Evolutionary conservation across 2,113 vertebrate genomes (phyloP).

Genomic region (Pardalotus punctatus): DNA sequence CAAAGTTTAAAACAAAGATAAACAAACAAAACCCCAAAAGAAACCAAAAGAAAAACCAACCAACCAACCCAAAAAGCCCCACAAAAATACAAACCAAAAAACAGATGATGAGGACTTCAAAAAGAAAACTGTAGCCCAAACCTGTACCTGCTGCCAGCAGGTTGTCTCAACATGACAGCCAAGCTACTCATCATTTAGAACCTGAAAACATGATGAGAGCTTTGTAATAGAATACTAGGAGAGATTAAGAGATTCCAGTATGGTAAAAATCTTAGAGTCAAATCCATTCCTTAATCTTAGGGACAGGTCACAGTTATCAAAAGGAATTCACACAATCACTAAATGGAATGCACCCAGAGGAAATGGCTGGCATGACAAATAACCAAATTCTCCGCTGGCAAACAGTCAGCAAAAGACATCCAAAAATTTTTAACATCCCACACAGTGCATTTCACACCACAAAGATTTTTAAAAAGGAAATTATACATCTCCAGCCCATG

Average conservation of each 20-base stretch:
- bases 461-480: background rate
- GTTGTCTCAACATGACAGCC: background rate
- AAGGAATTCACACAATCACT: background rate
- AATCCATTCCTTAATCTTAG: background rate
- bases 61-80: background rate
- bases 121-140: background rate
- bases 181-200: background rate
- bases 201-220: background rate
- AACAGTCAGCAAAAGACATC: background rate
- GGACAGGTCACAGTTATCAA: background rate
- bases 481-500: background rate
- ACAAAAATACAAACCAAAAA: background rate
- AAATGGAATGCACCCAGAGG: background rate
- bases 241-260: background rate
- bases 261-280: background rate
- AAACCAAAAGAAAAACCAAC: background rate
- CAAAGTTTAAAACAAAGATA: background rate
- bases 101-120: background rate
- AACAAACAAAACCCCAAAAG: background rate
- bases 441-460: background rate
- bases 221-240: background rate
- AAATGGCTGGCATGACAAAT: background rate
- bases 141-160: background rate
- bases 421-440: background rate
- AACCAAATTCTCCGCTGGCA: background rate